Conservation (phyloP, 2,797 vertebrate genomes). For the Acanthurus lineatus region DNA sequence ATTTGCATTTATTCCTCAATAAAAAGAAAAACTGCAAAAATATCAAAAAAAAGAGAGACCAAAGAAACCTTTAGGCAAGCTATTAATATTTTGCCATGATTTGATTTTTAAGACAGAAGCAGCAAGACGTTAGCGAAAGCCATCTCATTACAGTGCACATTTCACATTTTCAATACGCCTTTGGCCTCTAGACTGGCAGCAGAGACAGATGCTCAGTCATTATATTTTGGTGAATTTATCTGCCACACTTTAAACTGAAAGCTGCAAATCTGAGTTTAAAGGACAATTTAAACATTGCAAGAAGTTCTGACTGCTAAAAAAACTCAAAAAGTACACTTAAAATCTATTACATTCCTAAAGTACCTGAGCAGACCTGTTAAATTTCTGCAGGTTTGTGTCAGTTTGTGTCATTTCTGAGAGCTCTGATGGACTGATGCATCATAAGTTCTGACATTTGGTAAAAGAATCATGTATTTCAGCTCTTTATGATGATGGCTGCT, state of each 20-base stretch:
- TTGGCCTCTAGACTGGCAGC: conserved; percentile 36
- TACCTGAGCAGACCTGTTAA: neutral
- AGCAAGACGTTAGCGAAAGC: conserved; percentile 38
- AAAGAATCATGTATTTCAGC: neutral
- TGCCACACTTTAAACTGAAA: conserved; percentile 27
- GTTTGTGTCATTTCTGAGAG: neutral
- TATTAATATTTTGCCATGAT: conserved; percentile 61
- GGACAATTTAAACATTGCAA: neutral
- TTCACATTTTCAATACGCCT: conserved; percentile 51
- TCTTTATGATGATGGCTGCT: neutral
- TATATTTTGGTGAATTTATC: conserved; percentile 14
- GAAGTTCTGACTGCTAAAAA: no score
- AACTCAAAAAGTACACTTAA: no score
- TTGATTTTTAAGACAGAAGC: conserved; percentile 62
- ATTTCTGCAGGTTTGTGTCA: conserved; percentile 7
- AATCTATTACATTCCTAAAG: neutral
- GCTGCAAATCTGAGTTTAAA: conserved; percentile 2
- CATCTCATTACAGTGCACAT: conserved; percentile 55
- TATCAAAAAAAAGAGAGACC: no score
- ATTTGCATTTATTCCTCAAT: conserved; percentile 48
- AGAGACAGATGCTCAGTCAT: conserved; percentile 22
- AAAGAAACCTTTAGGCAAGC: conserved; percentile 54
- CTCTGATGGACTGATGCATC: neutral
- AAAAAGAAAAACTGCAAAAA: conserved; percentile 17
- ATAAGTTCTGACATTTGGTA: neutral